Evolutionary conservation across 1,140 invertebrate species (phyloP), one percentile per base, ranked within the genome.

Genomic region (Ostrea denselamellosa): DNA sequence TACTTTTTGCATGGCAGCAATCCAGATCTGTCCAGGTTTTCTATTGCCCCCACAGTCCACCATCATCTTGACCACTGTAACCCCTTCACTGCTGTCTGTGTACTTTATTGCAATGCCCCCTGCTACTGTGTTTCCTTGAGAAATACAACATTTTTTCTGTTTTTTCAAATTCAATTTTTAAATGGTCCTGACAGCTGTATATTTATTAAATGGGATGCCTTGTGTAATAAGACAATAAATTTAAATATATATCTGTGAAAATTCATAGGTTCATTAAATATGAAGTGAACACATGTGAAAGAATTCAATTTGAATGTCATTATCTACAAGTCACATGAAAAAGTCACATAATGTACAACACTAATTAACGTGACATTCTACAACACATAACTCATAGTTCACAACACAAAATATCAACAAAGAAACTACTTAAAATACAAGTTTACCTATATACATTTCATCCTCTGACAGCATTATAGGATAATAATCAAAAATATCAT

Each of bases 1-100:
- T 84, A 93, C 92, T 90, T 93, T 92, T 53, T 92, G 90, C 89
- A 93, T 91, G 62, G 91, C 91, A 34, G 91, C 88, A 22, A 93
- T 87, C 92, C 92, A 93, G 22, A 87, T 65, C 77, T 90, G 91
- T 77, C 89, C 91, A 28, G 90, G 89, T 34, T 90, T 89, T 68
- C 88, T 91, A 28, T 86, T 89, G 8, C 85, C n/a, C 17, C 86
- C 88, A 28, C 88, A 77, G 8, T 86, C 90, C 8, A 92, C 91
- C 14, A 89, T 65, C 88, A 92, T 90, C 44, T 92, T 91, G 0
- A 93, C 25, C 3, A 91, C 83, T 54, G 89, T 84, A 12, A 81
- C 85, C 14, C 89, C 85, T 51, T 77, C 86, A 85, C 25, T 68
- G 12, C 56, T 84, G 22, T 85, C 54, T n/a, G 86, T 88, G 85